These are phyloP conservation scores for Rhombomys opimus DNA, from an alignment of 2,113 vertebrate genomes.

Conservation along the genomic window DNA sequence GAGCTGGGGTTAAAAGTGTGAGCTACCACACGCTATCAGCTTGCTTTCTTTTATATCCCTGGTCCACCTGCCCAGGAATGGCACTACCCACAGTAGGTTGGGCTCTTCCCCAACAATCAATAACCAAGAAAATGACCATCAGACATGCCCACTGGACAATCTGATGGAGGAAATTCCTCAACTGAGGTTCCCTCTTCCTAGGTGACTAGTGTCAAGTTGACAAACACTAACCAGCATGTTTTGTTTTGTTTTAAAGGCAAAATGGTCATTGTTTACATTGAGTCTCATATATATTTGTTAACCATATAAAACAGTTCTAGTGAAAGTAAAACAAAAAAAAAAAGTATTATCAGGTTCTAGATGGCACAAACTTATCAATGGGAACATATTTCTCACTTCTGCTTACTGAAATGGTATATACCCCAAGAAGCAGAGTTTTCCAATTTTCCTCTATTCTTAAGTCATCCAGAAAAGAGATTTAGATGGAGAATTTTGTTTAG, in stretches of 20 bases:
- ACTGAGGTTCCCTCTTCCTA: not conserved
- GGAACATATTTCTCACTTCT: not conserved
- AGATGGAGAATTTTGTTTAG: not conserved
- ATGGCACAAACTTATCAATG: not conserved
- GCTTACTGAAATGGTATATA: not conserved
- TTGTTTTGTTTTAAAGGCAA: not conserved
- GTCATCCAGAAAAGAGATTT: not conserved
- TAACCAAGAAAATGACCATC: not conserved
- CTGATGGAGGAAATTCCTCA: not conserved
- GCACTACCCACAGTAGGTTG: not conserved
- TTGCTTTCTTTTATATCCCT: not conserved
- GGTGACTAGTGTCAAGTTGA: not conserved
- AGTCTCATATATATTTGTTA: not conserved
- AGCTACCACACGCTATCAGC: not conserved
- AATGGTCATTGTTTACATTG: not conserved
- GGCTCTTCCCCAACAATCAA: not conserved
- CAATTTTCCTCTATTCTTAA: not conserved
- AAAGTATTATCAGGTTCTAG: not conserved
- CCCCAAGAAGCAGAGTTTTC: slow-evolving; percentile 6
- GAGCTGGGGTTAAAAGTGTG: not conserved
- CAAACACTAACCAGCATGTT: not conserved
- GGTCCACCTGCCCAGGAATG: not conserved
- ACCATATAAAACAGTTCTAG: not conserved
- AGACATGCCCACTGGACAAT: not conserved
- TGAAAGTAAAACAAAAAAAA: not conserved